These are phyloP conservation scores for Bhutanitis thaidina DNA, from an alignment of 2,888 invertebrate genomes.

Conservation along the genomic window DNA sequence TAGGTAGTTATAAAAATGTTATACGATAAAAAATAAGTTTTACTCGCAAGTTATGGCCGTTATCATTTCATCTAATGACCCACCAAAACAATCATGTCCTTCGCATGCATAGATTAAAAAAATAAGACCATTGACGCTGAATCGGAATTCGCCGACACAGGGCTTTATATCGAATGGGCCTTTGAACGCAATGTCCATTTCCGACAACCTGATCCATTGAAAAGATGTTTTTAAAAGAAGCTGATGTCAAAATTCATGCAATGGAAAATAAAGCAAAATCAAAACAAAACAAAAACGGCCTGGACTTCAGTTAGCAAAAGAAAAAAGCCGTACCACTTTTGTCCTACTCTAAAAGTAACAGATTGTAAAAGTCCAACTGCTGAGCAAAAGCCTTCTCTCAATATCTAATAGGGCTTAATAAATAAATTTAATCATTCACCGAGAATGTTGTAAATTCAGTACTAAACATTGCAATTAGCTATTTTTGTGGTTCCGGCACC, in stretches of 20 bases:
- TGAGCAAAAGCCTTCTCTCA: too few relatives aligned
- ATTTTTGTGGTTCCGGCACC: too few relatives aligned
- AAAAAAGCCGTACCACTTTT: background rate
- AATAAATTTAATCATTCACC: too few relatives aligned
- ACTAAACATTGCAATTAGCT: too few relatives aligned
- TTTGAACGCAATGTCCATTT: conserved; percentile 68
- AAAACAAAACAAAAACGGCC: conserved; percentile 17
- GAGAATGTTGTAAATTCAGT: too few relatives aligned
- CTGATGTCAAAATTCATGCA: conserved; percentile 59
- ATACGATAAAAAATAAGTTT: too few relatives aligned
- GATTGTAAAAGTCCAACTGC: too few relatives aligned
- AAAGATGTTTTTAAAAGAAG: conserved; percentile 60
- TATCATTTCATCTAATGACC: background rate
- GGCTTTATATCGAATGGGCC: conserved; percentile 46
- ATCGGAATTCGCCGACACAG: conserved; percentile 61
- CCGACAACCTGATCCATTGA: conserved; percentile 64
- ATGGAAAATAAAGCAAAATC: conserved; percentile 10
- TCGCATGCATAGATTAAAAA: conserved; percentile 20
- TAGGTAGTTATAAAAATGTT: too few relatives aligned
- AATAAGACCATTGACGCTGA: conserved; percentile 38
- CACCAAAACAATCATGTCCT: conserved; percentile 11
- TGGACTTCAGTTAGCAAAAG: conserved; percentile 15
- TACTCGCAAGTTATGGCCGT: too few relatives aligned
- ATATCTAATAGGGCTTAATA: too few relatives aligned
- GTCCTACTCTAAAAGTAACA: too few relatives aligned